Conservation (phyloP, 2,888 invertebrate genomes). For the Elegia similella region DNA sequence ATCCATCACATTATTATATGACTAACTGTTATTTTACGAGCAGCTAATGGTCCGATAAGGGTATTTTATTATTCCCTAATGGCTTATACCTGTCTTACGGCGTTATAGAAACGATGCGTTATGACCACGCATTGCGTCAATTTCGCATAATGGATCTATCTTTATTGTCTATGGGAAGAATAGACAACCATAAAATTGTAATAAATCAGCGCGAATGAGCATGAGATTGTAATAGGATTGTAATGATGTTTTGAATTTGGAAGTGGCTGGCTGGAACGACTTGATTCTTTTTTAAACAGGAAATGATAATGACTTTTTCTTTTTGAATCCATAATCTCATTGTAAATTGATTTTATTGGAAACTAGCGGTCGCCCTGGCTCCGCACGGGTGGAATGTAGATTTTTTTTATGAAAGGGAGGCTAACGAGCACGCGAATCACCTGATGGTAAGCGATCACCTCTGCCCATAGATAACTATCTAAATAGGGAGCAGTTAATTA, state of each 20-base stretch:
- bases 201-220: slow-evolving; percentile 31
- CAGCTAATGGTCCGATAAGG: slow-evolving; percentile 78
- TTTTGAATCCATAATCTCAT: neutral
- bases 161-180: slow-evolving; percentile 61
- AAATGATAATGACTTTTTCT: neutral
- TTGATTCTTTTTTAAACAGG: neutral
- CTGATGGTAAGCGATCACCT: too few species aligned
- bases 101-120: slow-evolving; percentile 64
- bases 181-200: slow-evolving; percentile 40
- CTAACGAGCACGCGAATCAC: too few species aligned
- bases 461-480: too few species aligned
- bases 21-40: slow-evolving; percentile 81
- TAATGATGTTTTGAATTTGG: slow-evolving; percentile 16
- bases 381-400: too few species aligned
- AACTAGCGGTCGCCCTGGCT: too few species aligned
- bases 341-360: too few species aligned
- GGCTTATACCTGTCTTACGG: slow-evolving; percentile 78
- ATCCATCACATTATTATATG: slow-evolving; percentile 77
- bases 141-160: slow-evolving; percentile 73
- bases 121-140: slow-evolving; percentile 70
- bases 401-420: too few species aligned
- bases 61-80: slow-evolving; percentile 79
- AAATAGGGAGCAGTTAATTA: too few species aligned
- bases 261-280: neutral
- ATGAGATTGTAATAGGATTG: slow-evolving; percentile 13